Percentiles rank a stretch among this genome's conserved stretches.
These are phyloP conservation scores for Onychomys torridus DNA, from an alignment of 2,797 vertebrate species.

Conservation along the genomic window DNA sequence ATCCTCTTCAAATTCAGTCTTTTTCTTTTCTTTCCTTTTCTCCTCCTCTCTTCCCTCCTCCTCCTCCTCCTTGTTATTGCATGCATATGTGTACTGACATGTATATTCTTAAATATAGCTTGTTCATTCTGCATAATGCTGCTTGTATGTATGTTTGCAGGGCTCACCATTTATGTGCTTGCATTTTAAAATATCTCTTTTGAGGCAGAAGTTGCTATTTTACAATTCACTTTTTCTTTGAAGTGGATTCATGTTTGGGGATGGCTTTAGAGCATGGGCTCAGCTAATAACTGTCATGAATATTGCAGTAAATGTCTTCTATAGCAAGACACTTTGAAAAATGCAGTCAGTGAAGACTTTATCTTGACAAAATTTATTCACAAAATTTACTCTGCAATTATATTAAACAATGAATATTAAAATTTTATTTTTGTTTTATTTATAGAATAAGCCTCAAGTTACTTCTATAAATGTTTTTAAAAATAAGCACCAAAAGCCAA, in stretches of 20 bases:
- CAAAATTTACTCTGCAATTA: neutral
- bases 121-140: neutral
- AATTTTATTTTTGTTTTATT: constrained; percentile 58
- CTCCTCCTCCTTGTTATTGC: neutral
- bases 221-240: constrained; percentile 30
- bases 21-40: neutral
- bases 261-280: neutral
- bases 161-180: neutral
- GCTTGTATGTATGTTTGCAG: neutral
- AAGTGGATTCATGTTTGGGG: neutral
- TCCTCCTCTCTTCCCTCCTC: neutral
- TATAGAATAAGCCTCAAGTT: constrained; percentile 66
- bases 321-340: neutral
- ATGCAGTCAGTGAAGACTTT: neutral
- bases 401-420: constrained; percentile 26
- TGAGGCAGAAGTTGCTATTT: constrained; percentile 14
- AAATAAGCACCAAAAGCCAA: constrained; percentile 69
- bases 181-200: constrained; percentile 12
- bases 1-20: neutral
- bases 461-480: constrained; percentile 77
- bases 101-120: neutral
- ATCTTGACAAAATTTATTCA: neutral
- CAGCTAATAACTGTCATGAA: neutral
- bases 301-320: neutral
- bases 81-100: neutral